phyloP scores from a whole-genome alignment of 2,888 invertebrate genomes.

The Kuschelorhynchus macadamiae region DNA sequence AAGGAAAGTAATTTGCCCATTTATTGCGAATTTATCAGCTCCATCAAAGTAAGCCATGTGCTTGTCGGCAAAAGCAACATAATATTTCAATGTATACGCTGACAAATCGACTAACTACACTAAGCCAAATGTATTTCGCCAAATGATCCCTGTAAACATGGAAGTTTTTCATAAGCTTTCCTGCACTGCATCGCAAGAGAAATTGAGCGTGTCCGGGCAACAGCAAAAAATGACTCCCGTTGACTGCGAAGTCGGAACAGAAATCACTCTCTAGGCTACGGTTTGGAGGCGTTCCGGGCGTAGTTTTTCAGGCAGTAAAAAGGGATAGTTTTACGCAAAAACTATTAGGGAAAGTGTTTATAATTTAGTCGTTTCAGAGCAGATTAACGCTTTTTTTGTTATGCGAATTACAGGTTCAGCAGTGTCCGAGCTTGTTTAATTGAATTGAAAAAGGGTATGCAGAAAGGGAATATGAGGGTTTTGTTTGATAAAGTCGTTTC shows the following conservation, averaged over 20 bases:
- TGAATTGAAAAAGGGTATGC: too few species aligned
- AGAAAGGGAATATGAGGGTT: too few species aligned
- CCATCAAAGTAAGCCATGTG: conserved; percentile 21
- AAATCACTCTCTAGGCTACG: conserved; percentile 35
- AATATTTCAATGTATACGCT: conserved; percentile 38
- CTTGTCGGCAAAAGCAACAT: conserved; percentile 18
- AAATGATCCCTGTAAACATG: conserved; percentile 46
- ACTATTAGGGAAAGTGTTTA: conserved; percentile 26
- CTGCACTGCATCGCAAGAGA: conserved; percentile 35
- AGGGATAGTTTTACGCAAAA: conserved; percentile 23
- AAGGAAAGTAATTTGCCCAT: conserved; percentile 13
- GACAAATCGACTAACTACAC: conserved; percentile 36
- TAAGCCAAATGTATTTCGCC: conserved; percentile 38
- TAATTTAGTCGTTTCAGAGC: conserved; percentile 32
- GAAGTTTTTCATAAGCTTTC: conserved; percentile 33
- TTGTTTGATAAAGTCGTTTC: too few species aligned
- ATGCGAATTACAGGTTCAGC: too few species aligned
- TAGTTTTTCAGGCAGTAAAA: conserved; percentile 21
- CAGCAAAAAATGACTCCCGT: conserved; percentile 30
- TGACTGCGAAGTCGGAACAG: conserved; percentile 29
- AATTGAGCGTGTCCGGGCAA: conserved; percentile 41
- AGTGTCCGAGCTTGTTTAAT: too few species aligned
- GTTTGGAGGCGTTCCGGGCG: conserved; percentile 19
- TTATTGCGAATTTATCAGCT: conserved; percentile 25
- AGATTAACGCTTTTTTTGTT: conserved; percentile 5